phyloP scores from a whole-genome alignment of 1,140 invertebrate genomes.

The Drosophila equinoxialis region DNA sequence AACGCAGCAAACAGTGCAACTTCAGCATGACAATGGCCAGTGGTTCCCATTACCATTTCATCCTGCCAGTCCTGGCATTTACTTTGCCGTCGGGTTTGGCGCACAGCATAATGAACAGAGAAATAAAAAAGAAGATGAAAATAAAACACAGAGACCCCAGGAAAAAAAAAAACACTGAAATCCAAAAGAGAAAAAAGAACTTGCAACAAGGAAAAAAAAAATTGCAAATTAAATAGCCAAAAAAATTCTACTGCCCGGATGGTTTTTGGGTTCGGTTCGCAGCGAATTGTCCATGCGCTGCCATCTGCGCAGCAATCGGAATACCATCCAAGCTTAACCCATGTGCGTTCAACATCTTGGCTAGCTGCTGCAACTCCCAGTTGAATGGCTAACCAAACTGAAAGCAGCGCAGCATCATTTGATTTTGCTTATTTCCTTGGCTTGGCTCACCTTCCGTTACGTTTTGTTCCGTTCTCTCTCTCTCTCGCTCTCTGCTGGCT shows the following conservation, averaged over 20 bases:
- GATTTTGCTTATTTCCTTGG: conserved; percentile 73
- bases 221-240: conserved; percentile 78
- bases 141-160: conserved; percentile 57
- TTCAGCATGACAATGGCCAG: conserved; percentile 71
- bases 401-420: conserved; percentile 58
- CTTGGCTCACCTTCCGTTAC: conserved; percentile 73
- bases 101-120: conserved; percentile 75
- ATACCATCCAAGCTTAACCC: conserved; percentile 42
- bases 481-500: not conserved
- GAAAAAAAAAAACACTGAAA: conserved; percentile 47
- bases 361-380: conserved; percentile 6
- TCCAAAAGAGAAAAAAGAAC: conserved; percentile 30
- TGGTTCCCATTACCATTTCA: conserved; percentile 43
- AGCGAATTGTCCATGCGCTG: conserved; percentile 52
- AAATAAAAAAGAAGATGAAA: conserved; percentile 26
- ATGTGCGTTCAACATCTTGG: conserved; percentile 26
- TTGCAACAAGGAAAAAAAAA: conserved; percentile 54
- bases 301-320: conserved; percentile 50
- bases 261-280: conserved; percentile 24
- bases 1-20: not conserved
- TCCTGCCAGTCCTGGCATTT: conserved; percentile 68
- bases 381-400: conserved; percentile 22
- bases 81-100: conserved; percentile 75
- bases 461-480: conserved; percentile 36
- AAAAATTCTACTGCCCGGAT: conserved; percentile 53